Evolutionary conservation across 2,797 vertebrate genomes (phyloP).

Genomic region (Gymnothorax javanicus): DNA sequence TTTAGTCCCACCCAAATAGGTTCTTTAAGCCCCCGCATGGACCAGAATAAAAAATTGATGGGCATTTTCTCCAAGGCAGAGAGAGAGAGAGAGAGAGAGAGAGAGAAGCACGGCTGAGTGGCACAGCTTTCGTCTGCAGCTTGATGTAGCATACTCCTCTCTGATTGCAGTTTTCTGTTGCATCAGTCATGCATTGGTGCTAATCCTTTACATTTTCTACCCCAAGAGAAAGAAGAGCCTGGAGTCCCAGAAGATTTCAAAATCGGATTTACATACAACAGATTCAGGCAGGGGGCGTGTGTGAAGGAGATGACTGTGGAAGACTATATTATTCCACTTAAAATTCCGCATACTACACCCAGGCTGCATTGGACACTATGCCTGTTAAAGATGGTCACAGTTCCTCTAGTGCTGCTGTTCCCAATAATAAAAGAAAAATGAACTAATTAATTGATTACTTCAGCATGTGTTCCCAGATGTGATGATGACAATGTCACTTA

Average conservation of each 20-base stretch:
- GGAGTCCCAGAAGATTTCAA: constrained; percentile 60
- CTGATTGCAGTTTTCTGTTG: constrained; percentile 68
- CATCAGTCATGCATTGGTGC: constrained; percentile 70
- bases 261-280: constrained; percentile 67
- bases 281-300: constrained; percentile 50
- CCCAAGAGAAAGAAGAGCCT: constrained; percentile 41
- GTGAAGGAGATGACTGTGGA: constrained; percentile 58
- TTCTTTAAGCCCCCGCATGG: not conserved
- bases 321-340: constrained; percentile 53
- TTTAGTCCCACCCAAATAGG: not conserved
- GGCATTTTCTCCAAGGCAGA: not conserved
- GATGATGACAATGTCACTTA: too few relatives aligned
- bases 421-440: not conserved
- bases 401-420: not conserved
- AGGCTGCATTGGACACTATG: constrained; percentile 51
- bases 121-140: constrained; percentile 13
- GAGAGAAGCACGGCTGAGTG: not conserved
- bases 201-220: constrained; percentile 68
- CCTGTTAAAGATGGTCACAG: constrained; percentile 57
- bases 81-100: not conserved
- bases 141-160: constrained; percentile 62
- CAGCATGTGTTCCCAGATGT: too few relatives aligned
- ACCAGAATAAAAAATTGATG: not conserved
- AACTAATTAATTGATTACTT: not conserved
- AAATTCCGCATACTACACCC: constrained; percentile 53